Conservation (phyloP, 2,797 vertebrate species). For the Coranthus polyacanthus region DNA sequence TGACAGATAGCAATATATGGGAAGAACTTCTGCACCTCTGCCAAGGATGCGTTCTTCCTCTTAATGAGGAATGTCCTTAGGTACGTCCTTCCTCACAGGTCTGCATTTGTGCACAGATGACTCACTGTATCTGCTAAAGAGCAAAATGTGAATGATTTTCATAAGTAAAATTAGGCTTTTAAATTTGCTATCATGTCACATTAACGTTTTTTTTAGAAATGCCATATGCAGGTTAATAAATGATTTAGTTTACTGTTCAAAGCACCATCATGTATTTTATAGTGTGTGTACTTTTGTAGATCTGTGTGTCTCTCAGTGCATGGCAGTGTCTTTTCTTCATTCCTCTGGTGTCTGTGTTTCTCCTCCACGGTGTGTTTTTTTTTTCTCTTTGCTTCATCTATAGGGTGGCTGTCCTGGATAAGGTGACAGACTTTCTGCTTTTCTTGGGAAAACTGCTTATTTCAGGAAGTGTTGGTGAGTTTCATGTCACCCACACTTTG, state of each 20-base stretch:
- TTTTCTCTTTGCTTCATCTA: slow-evolving; percentile 34
- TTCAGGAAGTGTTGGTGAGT: slow-evolving; percentile 94
- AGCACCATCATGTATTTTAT: background rate
- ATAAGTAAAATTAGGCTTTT: no score
- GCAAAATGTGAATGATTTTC: no score
- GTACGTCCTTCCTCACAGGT: slow-evolving; percentile 75
- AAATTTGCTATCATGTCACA: background rate
- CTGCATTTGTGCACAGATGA: no score
- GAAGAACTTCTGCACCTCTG: slow-evolving; percentile 95
- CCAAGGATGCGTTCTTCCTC: slow-evolving; percentile 93
- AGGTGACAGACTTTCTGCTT: slow-evolving; percentile 95
- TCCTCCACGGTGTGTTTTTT: slow-evolving; percentile 14
- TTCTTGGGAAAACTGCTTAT: slow-evolving; percentile 95
- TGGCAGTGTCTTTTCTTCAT: background rate
- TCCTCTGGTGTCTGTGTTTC: slow-evolving; percentile 27
- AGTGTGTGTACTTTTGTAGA: background rate
- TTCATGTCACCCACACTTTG: background rate
- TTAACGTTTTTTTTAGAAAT: background rate
- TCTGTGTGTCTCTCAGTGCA: background rate
- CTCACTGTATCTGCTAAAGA: no score
- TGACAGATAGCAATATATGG: slow-evolving; percentile 96
- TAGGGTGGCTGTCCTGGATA: slow-evolving; percentile 94
- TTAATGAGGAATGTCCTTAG: slow-evolving; percentile 96
- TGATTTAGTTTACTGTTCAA: no score
- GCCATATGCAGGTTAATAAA: no score